Evolutionary conservation across 92 coral and sea anemone genomes (phyloP).

Genomic region (Porites evermanni): DNA sequence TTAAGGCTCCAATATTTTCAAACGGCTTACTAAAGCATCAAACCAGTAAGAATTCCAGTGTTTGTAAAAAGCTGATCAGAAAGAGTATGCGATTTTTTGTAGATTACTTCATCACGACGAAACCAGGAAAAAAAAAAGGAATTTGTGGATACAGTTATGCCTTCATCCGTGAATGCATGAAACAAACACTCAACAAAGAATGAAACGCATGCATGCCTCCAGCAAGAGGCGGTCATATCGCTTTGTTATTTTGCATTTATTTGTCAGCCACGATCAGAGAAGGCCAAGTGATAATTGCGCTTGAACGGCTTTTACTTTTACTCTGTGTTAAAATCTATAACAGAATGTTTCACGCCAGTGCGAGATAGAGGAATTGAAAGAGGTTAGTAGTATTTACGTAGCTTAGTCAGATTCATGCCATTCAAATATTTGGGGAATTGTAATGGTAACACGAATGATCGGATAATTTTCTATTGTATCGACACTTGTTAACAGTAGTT

Average conservation of each 20-base stretch:
- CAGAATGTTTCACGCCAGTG: neutral
- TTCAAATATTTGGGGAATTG: neutral
- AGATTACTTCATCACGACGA: no score
- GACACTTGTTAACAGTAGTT: neutral
- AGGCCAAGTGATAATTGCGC: neutral
- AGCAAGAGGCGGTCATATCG: neutral
- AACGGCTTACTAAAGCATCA: no score
- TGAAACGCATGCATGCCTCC: constrained; percentile 24
- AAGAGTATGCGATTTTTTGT: no score
- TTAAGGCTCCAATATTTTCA: no score
- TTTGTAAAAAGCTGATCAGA: no score
- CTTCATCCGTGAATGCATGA: neutral
- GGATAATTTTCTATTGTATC: neutral
- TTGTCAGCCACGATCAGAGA: neutral
- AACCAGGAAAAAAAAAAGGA: neutral
- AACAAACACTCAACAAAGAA: constrained; percentile 23
- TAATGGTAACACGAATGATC: neutral
- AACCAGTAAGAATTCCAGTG: no score
- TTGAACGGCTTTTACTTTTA: neutral
- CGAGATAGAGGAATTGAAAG: neutral
- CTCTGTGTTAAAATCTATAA: neutral
- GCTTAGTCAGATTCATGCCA: neutral
- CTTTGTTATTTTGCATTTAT: neutral
- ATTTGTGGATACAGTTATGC: neutral
- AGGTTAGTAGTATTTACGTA: constrained; percentile 1